Conservation (phyloP, 2,113 vertebrate species). For the Monopterus albus region DNA sequence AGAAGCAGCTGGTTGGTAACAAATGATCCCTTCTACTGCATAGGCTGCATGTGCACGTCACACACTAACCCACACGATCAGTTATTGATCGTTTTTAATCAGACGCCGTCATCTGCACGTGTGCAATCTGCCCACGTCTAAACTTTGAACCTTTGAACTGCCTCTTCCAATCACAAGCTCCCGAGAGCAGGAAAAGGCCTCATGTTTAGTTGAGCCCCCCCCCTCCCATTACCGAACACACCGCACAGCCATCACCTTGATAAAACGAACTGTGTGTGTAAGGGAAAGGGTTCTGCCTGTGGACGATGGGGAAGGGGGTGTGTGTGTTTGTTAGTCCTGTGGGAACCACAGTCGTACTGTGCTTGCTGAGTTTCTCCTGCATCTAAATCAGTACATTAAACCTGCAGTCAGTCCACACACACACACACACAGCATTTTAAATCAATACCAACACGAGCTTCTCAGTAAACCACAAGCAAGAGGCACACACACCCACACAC, state of each 20-base stretch:
- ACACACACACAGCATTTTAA: conserved; percentile 38
- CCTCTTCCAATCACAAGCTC: conserved; percentile 41
- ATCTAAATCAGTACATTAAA: conserved; percentile 79
- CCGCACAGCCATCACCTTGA: conserved; percentile 69
- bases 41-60: too few species aligned
- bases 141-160: conserved; percentile 56
- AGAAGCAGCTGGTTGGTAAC: not conserved
- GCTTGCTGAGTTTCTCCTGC: conserved; percentile 55
- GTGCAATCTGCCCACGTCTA: conserved; percentile 38
- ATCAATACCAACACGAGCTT: conserved; percentile 72
- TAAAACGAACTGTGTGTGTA: conserved; percentile 77
- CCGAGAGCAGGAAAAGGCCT: conserved; percentile 46
- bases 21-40: too few species aligned
- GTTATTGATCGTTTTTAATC: conserved; percentile 46
- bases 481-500: not conserved
- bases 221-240: conserved; percentile 62
- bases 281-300: conserved; percentile 61
- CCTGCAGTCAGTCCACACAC: conserved; percentile 33
- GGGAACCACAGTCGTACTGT: conserved; percentile 60
- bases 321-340: conserved; percentile 51
- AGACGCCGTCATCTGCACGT: conserved; percentile 9
- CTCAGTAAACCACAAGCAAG: conserved; percentile 59
- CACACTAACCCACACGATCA: not conserved
- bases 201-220: conserved; percentile 31
- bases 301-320: conserved; percentile 38